phyloP scores from a whole-genome alignment of 1,140 invertebrate genomes.

The Drosophila sechellia region DNA sequence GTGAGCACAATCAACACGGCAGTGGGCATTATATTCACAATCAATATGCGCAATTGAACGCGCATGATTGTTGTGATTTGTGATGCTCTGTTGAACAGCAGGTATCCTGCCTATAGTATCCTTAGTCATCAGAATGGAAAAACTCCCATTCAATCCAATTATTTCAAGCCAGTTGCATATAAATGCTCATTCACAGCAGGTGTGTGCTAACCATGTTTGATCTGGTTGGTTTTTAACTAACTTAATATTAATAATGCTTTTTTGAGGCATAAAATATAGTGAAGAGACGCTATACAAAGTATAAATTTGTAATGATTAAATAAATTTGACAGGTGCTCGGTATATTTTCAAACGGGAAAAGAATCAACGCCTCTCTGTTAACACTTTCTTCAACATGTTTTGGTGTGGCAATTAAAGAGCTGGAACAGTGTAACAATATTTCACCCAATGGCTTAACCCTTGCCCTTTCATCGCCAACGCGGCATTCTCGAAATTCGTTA shows the following conservation, averaged over 20 bases:
- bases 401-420: constrained; percentile 2
- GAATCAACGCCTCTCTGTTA: too few species aligned
- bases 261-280: too few species aligned
- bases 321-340: too few species aligned
- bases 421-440: constrained; percentile 21
- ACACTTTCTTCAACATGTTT: background rate
- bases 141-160: background rate
- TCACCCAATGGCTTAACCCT: constrained; percentile 19
- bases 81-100: constrained; percentile 22
- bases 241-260: background rate
- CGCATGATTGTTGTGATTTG: constrained; percentile 77
- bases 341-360: too few species aligned
- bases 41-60: constrained; percentile 81
- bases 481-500: constrained; percentile 35
- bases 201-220: background rate
- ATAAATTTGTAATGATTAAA: too few species aligned
- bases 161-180: constrained; percentile 11
- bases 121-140: background rate
- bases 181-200: constrained; percentile 58
- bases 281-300: too few species aligned
- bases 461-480: constrained; percentile 17
- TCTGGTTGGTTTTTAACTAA: background rate
- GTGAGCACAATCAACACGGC: constrained; percentile 67
- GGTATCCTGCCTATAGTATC: background rate
- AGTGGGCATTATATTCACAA: constrained; percentile 65